These are phyloP conservation scores for Strigops habroptila DNA, from an alignment of 2,113 vertebrate species.

Conservation along the genomic window DNA sequence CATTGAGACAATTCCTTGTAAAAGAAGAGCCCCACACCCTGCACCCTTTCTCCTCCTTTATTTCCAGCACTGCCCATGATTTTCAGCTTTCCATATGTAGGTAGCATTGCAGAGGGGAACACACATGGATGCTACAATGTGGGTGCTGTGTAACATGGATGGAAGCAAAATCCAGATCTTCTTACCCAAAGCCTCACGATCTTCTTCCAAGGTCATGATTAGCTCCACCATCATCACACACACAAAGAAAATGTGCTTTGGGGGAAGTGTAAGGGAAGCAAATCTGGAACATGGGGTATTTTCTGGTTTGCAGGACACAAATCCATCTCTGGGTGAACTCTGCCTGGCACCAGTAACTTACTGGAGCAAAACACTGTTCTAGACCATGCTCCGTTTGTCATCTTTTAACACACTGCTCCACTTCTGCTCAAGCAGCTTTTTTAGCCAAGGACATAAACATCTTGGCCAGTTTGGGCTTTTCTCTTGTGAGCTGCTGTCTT, in stretches of 20 bases:
- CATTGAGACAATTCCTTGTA: neutral
- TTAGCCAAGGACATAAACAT: neutral
- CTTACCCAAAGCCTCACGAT: neutral
- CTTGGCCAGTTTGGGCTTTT: neutral
- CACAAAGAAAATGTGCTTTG: neutral
- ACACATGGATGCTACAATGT: accelerated
- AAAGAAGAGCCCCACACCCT: neutral
- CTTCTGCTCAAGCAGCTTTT: neutral
- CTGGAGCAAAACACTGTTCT: neutral
- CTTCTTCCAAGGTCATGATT: neutral
- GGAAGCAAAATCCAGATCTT: neutral
- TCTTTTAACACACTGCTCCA: neutral
- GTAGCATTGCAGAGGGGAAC: neutral
- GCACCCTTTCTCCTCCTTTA: neutral
- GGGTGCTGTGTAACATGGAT: neutral
- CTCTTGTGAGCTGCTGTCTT: neutral
- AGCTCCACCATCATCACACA: accelerated
- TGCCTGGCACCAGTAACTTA: neutral
- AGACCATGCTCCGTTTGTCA: neutral
- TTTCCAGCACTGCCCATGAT: neutral
- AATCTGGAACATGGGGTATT: neutral
- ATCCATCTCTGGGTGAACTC: neutral
- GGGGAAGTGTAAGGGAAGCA: neutral
- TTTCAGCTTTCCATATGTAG: neutral
- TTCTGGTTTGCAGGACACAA: neutral